Conservation (phyloP, 2,113 vertebrate genomes). For the Aegithalos caudatus region DNA sequence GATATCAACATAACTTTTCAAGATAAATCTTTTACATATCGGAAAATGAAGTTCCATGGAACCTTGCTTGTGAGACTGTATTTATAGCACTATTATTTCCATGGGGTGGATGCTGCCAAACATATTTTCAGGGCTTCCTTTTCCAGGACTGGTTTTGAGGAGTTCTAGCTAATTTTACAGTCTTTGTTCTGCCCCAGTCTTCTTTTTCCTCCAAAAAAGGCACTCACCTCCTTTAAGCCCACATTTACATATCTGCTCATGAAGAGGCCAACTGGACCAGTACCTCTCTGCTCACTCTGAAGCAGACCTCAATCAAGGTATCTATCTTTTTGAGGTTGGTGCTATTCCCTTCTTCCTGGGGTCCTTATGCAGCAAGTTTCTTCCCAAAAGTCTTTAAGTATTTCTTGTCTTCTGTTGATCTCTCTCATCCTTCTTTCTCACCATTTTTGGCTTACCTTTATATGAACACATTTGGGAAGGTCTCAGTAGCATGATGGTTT, state of each 20-base stretch:
- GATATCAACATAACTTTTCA: neutral
- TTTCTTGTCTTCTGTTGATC: neutral
- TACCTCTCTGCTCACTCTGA: neutral
- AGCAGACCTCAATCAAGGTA: neutral
- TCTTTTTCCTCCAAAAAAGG: neutral
- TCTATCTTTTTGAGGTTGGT: neutral
- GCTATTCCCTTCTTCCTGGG: neutral
- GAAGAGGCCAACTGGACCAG: neutral
- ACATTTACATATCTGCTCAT: neutral
- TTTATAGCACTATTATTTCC: neutral
- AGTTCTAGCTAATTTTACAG: neutral
- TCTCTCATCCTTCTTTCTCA: neutral
- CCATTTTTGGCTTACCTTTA: neutral
- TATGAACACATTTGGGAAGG: neutral
- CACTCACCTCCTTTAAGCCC: accelerated
- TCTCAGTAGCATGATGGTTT: neutral
- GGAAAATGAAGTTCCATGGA: neutral
- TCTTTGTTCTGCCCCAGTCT: neutral
- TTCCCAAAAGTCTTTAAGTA: neutral
- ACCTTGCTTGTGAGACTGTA: neutral
- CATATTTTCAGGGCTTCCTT: neutral
- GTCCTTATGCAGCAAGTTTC: neutral
- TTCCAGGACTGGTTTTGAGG: neutral
- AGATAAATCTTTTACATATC: neutral
- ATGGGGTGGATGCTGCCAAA: neutral